Evolutionary conservation across 2,888 invertebrate species (phyloP).

Genomic region (Mesorhabditis spiculigera): DNA sequence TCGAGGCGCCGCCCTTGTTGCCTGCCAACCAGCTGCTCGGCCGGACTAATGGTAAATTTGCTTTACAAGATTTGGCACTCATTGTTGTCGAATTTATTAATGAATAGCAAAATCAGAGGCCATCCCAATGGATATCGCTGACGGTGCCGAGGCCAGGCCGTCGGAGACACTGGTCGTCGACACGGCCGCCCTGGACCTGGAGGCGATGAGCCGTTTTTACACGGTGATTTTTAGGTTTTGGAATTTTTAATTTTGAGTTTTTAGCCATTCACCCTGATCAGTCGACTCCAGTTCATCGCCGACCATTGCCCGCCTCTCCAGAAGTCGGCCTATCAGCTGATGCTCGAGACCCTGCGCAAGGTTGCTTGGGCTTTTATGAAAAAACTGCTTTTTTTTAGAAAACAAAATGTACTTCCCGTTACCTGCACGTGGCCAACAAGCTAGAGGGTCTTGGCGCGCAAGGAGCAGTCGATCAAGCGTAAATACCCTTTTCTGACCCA

Average conservation of each 20-base stretch:
- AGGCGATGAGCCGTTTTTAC: slow-evolving; percentile 12
- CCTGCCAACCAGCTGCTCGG: too few relatives aligned
- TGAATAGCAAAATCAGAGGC: background rate
- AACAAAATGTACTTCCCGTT: background rate
- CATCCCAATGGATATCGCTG: background rate
- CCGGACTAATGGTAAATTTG: too few relatives aligned
- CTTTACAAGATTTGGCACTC: too few relatives aligned
- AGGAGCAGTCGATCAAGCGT: background rate
- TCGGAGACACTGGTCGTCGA: slow-evolving; percentile 5
- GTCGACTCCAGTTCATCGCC: slow-evolving; percentile 25
- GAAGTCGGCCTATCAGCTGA: slow-evolving; percentile 24
- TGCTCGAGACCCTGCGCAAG: slow-evolving; percentile 19
- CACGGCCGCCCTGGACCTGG: slow-evolving; percentile 20
- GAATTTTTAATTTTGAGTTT: background rate
- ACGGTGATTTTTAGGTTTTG: background rate
- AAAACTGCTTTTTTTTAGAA: background rate
- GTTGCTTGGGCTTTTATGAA: background rate
- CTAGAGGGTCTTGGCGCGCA: background rate
- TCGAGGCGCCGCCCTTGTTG: background rate
- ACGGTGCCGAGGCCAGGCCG: background rate
- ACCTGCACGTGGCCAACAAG: background rate
- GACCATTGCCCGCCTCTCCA: slow-evolving; percentile 31
- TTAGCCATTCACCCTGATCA: slow-evolving; percentile 7
- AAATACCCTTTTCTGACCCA: background rate
- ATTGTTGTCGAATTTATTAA: too few relatives aligned